Evolutionary conservation across 2,113 vertebrate species (phyloP).

Genomic region (Corvus cornix): DNA sequence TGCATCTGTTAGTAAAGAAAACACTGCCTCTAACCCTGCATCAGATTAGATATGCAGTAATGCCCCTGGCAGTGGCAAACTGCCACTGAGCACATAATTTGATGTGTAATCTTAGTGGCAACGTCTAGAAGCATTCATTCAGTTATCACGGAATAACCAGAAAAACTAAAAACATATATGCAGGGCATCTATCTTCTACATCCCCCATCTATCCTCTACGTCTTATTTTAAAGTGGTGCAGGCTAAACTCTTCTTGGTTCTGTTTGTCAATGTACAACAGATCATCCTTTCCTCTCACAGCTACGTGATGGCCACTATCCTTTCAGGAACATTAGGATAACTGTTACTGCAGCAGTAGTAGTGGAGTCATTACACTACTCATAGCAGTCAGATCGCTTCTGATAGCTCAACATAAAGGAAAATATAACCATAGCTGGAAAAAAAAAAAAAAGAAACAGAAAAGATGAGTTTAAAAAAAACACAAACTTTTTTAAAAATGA

Average conservation of each 20-base stretch:
- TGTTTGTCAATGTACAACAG: not conserved
- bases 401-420: not conserved
- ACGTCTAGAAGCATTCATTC: not conserved
- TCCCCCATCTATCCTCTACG: not conserved
- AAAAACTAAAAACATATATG: not conserved
- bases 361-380: not conserved
- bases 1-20: not conserved
- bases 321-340: not conserved
- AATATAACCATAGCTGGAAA: not conserved
- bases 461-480: not conserved
- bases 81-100: not conserved
- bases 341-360: not conserved
- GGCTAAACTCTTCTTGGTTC: not conserved
- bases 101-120: not conserved
- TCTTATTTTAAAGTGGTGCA: not conserved
- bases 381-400: not conserved
- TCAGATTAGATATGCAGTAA: not conserved
- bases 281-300: not conserved
- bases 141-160: not conserved
- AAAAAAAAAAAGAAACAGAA: not conserved
- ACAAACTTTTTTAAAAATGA: not conserved
- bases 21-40: not conserved
- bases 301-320: rapidly evolving
- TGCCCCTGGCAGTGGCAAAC: not conserved
- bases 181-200: not conserved